Evolutionary conservation across 2,797 vertebrate genomes (phyloP), one percentile per base, ranked within the genome.

Genomic region (Spinus pinus): DNA sequence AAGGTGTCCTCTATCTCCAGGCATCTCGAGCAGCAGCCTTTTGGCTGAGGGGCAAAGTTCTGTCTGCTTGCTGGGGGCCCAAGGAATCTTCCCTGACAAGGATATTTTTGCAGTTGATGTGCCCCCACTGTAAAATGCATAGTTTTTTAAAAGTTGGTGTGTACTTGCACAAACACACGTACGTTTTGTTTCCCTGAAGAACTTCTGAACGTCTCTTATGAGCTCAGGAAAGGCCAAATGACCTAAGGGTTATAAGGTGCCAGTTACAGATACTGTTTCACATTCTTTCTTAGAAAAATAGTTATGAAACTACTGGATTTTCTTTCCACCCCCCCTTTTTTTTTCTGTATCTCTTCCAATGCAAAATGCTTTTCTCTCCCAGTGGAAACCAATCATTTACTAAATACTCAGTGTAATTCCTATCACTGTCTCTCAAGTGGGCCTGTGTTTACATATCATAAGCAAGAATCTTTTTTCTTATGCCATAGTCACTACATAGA

Each of bases 261-360:
- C 95, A 94, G 75, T 90, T 93, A 79, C 89, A 89, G 92, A 94
- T 89, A 93, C 37, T 51, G 42, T 96, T 97, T 95, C 92, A 95
- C 93, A 94, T 95, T 97, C 81, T 89, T 97, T 91, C 93, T 93
- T 94, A 93, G 88, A 91, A 97, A 95, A 95, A 95, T n/a, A 78
- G 79, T 93, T 95, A 89, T 72, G 53, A 96, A 97, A 95, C 71
- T 74, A 90, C 83, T 80, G 54, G 54, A 81, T 94, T 93, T 93
- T 95, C 33, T 89, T 47, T 27, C 56, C 24, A 31, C 24, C 56
- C n/a, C 14, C 14, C 23, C 3, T 86, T 78, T 69, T 93, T 77
- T 80, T 72, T 86, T 14, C 54, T 92, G 54, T 88, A 79, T 88
- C 44, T 92, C n/a, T 94, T 95, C 90, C 87, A 94, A 50, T 71